A percentile compares a stretch with the other conserved stretches of the same genome.
Conservation (phyloP, 2,797 vertebrate species). For the Moxostoma hubbsi region DNA sequence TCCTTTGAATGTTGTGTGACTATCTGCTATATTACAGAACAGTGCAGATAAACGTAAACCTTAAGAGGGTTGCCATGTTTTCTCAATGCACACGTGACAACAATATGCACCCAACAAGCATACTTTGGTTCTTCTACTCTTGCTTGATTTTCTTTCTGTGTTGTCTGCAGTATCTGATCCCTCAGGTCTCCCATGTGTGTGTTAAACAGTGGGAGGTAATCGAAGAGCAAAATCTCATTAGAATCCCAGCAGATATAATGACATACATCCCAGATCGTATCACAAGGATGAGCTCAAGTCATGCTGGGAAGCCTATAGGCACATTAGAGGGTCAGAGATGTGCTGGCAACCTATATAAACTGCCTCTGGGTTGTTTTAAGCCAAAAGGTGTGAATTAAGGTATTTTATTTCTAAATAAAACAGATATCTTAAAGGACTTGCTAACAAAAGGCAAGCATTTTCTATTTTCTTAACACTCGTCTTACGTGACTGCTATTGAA, state of each 20-base stretch:
- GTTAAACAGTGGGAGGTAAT: constrained; percentile 40
- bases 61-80: background rate
- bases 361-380: background rate
- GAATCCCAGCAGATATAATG: constrained; percentile 45
- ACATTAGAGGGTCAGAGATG: constrained; percentile 6
- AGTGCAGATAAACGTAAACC: background rate
- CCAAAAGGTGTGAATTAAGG: background rate
- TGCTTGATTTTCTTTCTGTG: constrained; percentile 8
- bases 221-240: constrained; percentile 45
- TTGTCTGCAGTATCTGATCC: background rate
- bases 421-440: too few species aligned
- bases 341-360: constrained; percentile 1
- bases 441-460: too few species aligned
- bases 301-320: constrained; percentile 13
- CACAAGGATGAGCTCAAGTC: background rate
- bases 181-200: constrained; percentile 8
- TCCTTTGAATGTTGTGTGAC: too few species aligned
- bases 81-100: background rate
- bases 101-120: background rate
- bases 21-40: too few species aligned
- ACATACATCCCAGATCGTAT: constrained; percentile 14
- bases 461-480: too few species aligned
- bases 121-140: background rate
- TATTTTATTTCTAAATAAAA: background rate
- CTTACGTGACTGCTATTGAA: too few species aligned